These are phyloP conservation scores for Girardia tigrina DNA, from an alignment of 2,888 invertebrate species.

Conservation along the genomic window DNA sequence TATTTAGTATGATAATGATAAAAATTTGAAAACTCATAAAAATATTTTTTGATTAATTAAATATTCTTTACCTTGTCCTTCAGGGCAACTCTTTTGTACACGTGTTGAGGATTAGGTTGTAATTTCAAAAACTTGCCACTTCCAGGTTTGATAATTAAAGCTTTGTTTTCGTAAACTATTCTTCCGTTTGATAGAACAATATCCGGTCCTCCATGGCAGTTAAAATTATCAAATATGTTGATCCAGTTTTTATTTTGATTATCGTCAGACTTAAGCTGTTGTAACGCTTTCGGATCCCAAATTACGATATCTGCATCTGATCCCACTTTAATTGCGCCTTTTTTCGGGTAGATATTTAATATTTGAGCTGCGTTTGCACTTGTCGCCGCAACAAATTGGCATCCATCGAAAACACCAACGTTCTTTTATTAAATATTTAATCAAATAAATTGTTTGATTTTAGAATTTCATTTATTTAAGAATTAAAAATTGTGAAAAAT, in stretches of 20 bases:
- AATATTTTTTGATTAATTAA: neutral
- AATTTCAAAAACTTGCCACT: neutral
- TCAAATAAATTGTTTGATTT: too few relatives aligned
- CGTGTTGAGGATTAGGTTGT: neutral
- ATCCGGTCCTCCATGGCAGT: neutral
- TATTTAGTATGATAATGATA: too few relatives aligned
- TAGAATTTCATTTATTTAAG: too few relatives aligned
- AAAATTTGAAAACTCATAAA: neutral
- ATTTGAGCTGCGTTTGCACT: constrained; percentile 80
- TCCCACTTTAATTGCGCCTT: constrained; percentile 77
- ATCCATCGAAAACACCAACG: constrained; percentile 70
- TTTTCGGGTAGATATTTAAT: constrained; percentile 85
- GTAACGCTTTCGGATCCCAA: constrained; percentile 64
- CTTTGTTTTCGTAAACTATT: neutral
- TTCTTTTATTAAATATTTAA: too few relatives aligned
- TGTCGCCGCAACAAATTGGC: constrained; percentile 85
- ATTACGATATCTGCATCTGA: constrained; percentile 91
- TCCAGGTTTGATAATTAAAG: neutral
- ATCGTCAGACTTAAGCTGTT: neutral
- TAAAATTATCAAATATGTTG: neutral
- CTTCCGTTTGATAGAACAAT: neutral
- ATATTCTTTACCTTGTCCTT: neutral
- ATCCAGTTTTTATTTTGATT: neutral
- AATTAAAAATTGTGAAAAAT: too few relatives aligned
- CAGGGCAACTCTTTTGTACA: neutral